phyloP scores from a whole-genome alignment of 2,113 vertebrate genomes.

The Motacilla tschutschensis region DNA sequence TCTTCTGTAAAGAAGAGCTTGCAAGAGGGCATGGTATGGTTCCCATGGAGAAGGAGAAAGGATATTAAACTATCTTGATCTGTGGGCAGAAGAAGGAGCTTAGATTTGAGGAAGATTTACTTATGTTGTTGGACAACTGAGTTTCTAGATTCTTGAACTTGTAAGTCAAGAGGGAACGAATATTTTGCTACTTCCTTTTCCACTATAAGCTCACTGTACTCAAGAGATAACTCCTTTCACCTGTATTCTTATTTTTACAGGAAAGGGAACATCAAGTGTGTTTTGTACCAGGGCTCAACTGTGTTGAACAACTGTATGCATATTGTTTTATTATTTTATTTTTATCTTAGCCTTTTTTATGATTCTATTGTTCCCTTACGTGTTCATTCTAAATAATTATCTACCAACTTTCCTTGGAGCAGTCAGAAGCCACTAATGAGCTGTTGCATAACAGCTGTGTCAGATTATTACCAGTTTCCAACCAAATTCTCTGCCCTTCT shows the following conservation, averaged over 20 bases:
- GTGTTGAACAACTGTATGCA: not conserved
- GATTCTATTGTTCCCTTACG: not conserved
- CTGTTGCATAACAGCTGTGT: not conserved
- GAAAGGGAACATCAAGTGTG: not conserved
- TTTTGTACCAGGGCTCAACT: not conserved
- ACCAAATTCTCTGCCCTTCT: not conserved
- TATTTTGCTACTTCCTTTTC: not conserved
- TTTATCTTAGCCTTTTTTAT: not conserved
- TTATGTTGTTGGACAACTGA: not conserved
- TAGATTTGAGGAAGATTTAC: not conserved
- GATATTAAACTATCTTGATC: not conserved
- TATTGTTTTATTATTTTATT: not conserved
- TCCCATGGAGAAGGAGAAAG: not conserved
- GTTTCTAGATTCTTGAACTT: not conserved
- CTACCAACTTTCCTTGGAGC: not conserved
- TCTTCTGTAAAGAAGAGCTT: not conserved
- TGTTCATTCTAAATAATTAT: not conserved
- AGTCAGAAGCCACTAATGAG: conserved; percentile 9
- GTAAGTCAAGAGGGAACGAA: not conserved
- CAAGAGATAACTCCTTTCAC: not conserved
- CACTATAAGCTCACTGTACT: not conserved
- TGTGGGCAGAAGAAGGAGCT: not conserved
- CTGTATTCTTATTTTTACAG: not conserved
- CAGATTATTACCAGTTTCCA: conserved; percentile 13
- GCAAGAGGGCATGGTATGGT: not conserved